Base-by-base conservation (phyloP, 2,888 invertebrate genomes). In the Podotricha telesiphe region DNA sequence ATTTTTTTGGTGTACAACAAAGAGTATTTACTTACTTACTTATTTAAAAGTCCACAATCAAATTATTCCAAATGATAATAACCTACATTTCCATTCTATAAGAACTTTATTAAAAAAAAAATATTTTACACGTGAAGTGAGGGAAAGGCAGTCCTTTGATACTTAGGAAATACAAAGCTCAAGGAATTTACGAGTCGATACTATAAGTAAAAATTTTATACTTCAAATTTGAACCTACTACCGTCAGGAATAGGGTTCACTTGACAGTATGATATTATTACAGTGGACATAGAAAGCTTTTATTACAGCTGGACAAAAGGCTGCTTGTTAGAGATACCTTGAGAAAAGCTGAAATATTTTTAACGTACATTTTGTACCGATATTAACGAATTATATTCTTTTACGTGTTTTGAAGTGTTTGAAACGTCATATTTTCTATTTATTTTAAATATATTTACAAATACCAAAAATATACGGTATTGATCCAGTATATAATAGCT, bases 241-340 rank as follows among this genome's bases (percentile, higher is more conserved):
- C 5, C 22, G 15, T 2, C 13, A 1, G 4, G 20, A 19, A 62
- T 62, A 62, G 8, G 7, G 48, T 50, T 50, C 34, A 62, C 22
- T 15, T 17, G 15, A 45, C 51, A 11, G 37, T 22, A 59, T 59
- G 50, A 65, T 19, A 65, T 67, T 59, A 67, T 70, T 70, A 70
- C 34, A 55, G 59, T 69, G 59, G 70, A 70, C 67, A 70, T 53
- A 28, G 51, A 58, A 28, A 20, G 40, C 67, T 58, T 67, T 70
- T 67, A 70, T 65, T 63, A 59, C 64, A 51, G 37, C 42, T 11
- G 62, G 50, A 70, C 67, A 67, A 70, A 61, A 70, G 70, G 40
- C 59, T 42, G 58, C 70, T 70, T 67, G 67, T 67, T 56, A 65
- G 55, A 59, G 28, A 45, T 59, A 45, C 28, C 45, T 59, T 28